Base-by-base conservation (phyloP, 2,113 vertebrate genomes). In the Pantherophis guttatus region DNA sequence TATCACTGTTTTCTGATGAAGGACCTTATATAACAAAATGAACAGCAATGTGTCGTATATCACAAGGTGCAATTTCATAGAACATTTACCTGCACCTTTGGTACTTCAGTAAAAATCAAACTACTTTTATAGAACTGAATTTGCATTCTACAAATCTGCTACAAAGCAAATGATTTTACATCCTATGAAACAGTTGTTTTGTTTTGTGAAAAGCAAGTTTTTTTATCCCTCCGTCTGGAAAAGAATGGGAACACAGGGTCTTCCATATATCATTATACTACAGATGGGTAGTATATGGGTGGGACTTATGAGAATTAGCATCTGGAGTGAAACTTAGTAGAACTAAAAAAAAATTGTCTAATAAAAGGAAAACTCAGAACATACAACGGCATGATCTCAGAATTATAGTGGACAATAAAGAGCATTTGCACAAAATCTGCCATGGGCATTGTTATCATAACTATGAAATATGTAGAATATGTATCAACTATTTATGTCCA, bases 11-110 rank as follows among this genome's bases (percentile, higher is more conserved):
- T 86, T 99, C 98, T 93, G 92, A 96, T 53, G 98, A 98, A 93
- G 99, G 99, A 97, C 98, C 99, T 99, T 95, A 55, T 95, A 95
- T 6, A 95, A 3, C 8, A 92, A 95, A 90, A 90, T n/a, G 29
- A 52, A 53, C 19, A 91, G 4, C 26, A 87, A 88, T 24, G 33
- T 50, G 91, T 39, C 17, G 15, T 39, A 91, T 81, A 89, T 93
- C 26, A 81, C 24, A 90, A 29, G 26, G 23, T 81, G 33, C 21
- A 44, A 21, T 21, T 81, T 44, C 75, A 81, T 21, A 44, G 75
- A 39, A 3, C 1, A 26, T 81, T 12, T 48, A 48, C 6, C 11
- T 65, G 8, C 48, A 92, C 39, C 57, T 39, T 54, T 54, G 24
- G 26, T 21, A 85, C 21, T 2, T 21, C 15, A 33, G 24, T 6